A percentile compares a stretch with the other conserved stretches of the same genome.
Evolutionary conservation across 2,888 invertebrate genomes (phyloP).

Genomic region (Nemurella pictetii): DNA sequence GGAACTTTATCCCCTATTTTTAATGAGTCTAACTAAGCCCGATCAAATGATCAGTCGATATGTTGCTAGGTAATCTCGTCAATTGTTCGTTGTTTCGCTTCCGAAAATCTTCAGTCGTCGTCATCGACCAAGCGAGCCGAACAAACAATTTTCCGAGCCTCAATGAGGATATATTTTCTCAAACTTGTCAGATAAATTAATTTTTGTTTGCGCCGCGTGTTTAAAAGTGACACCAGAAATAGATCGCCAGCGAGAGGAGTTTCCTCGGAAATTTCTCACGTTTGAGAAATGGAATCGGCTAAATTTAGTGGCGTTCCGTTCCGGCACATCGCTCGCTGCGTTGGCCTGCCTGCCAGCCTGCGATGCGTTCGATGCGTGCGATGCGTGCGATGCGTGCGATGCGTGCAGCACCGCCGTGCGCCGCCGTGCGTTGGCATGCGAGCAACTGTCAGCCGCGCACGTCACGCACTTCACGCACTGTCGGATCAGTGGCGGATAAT

Average conservation of each 20-base stretch:
- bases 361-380: too few species aligned
- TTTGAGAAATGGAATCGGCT: not conserved
- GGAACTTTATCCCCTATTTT: not conserved
- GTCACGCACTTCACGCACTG: not conserved
- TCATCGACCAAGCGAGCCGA: not conserved
- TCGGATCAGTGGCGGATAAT: not conserved
- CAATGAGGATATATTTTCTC: too few species aligned
- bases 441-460: too few species aligned
- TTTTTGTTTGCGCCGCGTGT: conserved; percentile 2
- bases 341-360: not conserved
- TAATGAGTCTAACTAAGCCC: not conserved
- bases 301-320: not conserved
- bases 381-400: too few species aligned
- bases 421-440: not conserved
- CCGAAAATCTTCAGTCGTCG: not conserved
- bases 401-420: too few species aligned
- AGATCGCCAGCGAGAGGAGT: not conserved
- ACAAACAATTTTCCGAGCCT: not conserved
- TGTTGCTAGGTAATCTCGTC: not conserved
- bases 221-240: not conserved
- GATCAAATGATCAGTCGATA: not conserved
- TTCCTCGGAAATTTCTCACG: conserved; percentile 1
- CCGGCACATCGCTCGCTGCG: not conserved
- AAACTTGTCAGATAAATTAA: not conserved
- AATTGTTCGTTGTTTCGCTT: not conserved